A percentile compares a stretch with the other conserved stretches of the same genome.
phyloP scores from a whole-genome alignment of 1,140 invertebrate species.

The Sminthurinus signatus region DNA sequence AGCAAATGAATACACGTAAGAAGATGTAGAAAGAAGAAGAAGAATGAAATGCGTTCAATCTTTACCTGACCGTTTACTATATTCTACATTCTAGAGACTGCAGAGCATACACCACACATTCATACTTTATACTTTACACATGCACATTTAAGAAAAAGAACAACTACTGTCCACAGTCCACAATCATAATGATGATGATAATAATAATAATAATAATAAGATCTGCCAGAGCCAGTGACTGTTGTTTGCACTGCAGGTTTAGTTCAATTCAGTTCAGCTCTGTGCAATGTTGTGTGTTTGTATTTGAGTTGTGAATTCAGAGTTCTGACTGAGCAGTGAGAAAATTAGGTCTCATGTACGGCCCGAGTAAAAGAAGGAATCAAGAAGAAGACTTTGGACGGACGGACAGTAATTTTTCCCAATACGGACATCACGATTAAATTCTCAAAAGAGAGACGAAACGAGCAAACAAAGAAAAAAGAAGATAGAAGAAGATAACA shows the following conservation, averaged over 20 bases:
- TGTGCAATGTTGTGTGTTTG: too few species aligned
- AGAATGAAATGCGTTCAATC: conserved; percentile 8
- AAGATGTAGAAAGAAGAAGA: too few species aligned
- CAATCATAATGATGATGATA: too few species aligned
- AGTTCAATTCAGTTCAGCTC: too few species aligned
- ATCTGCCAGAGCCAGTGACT: neutral
- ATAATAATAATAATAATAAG: neutral
- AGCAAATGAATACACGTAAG: conserved; percentile 13
- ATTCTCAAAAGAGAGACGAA: conserved; percentile 31
- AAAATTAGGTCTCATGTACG: conserved; percentile 28
- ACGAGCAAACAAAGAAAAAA: conserved; percentile 30
- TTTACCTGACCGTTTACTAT: conserved; percentile 4
- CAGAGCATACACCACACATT: too few species aligned
- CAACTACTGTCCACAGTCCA: too few species aligned
- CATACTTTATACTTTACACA: too few species aligned
- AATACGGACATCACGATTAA: conserved; percentile 33
- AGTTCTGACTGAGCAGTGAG: conserved; percentile 12
- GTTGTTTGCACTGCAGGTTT: too few species aligned
- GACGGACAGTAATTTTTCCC: conserved; percentile 33
- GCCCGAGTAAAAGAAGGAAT: too few species aligned
- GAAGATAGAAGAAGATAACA: conserved; percentile 29
- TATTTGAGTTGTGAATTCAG: too few species aligned
- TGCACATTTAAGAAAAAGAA: too few species aligned
- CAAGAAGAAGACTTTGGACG: neutral
- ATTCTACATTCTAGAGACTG: too few species aligned